Evolutionary conservation across 2,797 vertebrate species (phyloP).

Genomic region (Sternarchorhynchus goeldii): DNA sequence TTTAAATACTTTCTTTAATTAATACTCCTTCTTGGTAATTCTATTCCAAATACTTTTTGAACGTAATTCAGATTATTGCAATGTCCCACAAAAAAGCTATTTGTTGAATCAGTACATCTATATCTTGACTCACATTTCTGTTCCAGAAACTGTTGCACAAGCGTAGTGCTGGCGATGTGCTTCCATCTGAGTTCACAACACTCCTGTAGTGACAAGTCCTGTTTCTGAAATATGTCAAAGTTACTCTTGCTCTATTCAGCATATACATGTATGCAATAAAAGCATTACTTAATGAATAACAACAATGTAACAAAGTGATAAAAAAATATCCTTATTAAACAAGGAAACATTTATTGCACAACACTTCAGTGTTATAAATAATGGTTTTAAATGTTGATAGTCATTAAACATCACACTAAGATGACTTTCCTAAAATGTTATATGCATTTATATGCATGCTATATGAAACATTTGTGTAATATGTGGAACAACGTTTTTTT

Average conservation of each 20-base stretch:
- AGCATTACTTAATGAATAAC: neutral
- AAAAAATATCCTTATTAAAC: neutral
- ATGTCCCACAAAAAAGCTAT: neutral
- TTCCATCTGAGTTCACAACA: constrained; percentile 55
- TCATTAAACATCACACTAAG: neutral
- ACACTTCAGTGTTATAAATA: neutral
- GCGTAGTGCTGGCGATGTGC: constrained; percentile 75
- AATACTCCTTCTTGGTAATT: constrained; percentile 10
- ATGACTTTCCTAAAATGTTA: no score
- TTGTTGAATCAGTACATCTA: neutral
- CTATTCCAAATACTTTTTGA: neutral
- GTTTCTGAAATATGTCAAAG: constrained; percentile 71
- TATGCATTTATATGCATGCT: no score
- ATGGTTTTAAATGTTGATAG: neutral
- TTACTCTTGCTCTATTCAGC: neutral
- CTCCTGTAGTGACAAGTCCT: constrained; percentile 76
- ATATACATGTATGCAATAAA: neutral
- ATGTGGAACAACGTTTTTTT: no score
- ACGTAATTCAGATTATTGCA: neutral
- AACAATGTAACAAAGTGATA: neutral
- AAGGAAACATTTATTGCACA: neutral
- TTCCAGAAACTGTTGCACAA: constrained; percentile 97
- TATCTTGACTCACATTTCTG: constrained; percentile 77
- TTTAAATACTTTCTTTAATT: constrained; percentile 4
- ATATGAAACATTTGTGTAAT: no score